Evolutionary conservation across 2,888 invertebrate genomes (phyloP).

Genomic region (Coelinius sp.): DNA sequence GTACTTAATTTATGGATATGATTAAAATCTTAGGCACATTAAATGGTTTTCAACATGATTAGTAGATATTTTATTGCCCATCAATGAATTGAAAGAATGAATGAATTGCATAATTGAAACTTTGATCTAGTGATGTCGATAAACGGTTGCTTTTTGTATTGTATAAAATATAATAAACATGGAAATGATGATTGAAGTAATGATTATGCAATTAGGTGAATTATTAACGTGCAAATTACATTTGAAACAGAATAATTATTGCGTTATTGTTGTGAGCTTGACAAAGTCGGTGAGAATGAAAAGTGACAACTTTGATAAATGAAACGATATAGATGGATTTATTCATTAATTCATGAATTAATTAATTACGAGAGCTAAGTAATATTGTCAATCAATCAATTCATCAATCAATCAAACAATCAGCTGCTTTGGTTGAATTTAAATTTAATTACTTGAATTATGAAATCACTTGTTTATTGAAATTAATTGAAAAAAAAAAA

Average conservation of each 20-base stretch:
- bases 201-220: background rate
- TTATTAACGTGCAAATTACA: slow-evolving; percentile 14
- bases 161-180: slow-evolving; percentile 39
- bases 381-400: background rate
- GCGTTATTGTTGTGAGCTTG: slow-evolving; percentile 31
- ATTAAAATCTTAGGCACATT: slow-evolving; percentile 38
- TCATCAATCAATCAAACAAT: background rate
- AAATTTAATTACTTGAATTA: too few species aligned
- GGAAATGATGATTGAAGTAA: background rate
- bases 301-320: background rate
- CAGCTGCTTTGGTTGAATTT: background rate
- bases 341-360: background rate
- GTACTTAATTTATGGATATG: slow-evolving; percentile 21
- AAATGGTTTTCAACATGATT: slow-evolving; percentile 48
- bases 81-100: slow-evolving; percentile 6
- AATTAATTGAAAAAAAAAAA: too few species aligned
- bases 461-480: too few species aligned
- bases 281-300: slow-evolving; percentile 31
- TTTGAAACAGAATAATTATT: slow-evolving; percentile 11
- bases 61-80: slow-evolving; percentile 33
- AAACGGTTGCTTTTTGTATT: slow-evolving; percentile 47
- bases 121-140: slow-evolving; percentile 32
- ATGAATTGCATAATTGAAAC: slow-evolving; percentile 12
- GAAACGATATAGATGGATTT: background rate
- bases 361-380: background rate